Evolutionary conservation across 2,888 invertebrate species (phyloP).

Genomic region (Pammene fasciana): DNA sequence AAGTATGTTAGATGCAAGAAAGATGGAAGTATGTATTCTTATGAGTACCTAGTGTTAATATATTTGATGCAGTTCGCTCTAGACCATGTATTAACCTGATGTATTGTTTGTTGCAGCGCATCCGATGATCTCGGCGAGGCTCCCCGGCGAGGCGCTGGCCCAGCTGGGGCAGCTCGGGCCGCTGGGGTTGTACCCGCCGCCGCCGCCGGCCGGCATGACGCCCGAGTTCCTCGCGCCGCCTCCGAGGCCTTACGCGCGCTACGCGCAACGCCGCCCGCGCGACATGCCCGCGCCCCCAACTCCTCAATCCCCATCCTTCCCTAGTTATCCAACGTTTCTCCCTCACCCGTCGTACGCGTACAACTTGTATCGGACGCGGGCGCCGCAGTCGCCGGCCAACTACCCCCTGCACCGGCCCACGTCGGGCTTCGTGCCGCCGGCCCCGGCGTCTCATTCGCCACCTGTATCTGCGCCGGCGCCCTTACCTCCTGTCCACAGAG

Average conservation of each 20-base stretch:
- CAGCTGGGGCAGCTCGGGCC: conserved; percentile 83
- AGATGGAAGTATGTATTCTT: background rate
- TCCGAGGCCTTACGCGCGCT: conserved; percentile 85
- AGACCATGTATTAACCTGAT: conserved; percentile 36
- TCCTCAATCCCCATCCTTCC: conserved; percentile 61
- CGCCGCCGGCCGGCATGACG: conserved; percentile 75
- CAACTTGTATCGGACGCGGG: conserved; percentile 74
- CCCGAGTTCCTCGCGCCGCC: conserved; percentile 87
- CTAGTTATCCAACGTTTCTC: conserved; percentile 73
- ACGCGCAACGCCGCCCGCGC: conserved; percentile 69
- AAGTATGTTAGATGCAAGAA: background rate
- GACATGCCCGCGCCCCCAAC: conserved; percentile 62
- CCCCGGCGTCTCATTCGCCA: conserved; percentile 73
- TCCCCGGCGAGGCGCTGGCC: conserved; percentile 86
- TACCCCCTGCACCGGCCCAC: conserved; percentile 71
- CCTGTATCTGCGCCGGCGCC: conserved; percentile 69
- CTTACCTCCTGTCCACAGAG: conserved; percentile 64
- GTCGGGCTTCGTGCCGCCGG: conserved; percentile 75
- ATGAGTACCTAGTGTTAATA: background rate
- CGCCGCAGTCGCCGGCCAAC: conserved; percentile 65
- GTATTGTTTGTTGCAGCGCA: conserved; percentile 67
- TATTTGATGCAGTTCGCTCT: background rate
- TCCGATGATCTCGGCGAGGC: conserved; percentile 87
- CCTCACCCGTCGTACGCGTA: conserved; percentile 74
- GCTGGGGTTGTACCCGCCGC: conserved; percentile 83